Evolutionary conservation across 2,113 vertebrate species (phyloP).

Genomic region (Hypanus sabinus): DNA sequence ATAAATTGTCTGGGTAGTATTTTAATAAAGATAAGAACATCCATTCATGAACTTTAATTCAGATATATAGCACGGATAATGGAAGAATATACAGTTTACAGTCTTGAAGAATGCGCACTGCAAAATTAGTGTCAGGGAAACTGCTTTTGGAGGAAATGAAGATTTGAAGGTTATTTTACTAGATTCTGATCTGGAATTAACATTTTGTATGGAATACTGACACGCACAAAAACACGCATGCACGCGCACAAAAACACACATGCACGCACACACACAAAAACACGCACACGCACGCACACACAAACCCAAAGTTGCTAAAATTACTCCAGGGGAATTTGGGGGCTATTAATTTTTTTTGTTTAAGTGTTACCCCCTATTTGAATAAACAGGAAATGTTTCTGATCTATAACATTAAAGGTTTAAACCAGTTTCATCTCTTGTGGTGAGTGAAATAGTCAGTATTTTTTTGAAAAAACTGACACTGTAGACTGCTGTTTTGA

Average conservation of each 20-base stretch:
- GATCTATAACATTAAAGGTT: slow-evolving; percentile 16
- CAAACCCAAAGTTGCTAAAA: background rate
- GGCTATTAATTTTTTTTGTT: background rate
- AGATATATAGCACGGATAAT: background rate
- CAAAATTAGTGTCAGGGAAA: background rate
- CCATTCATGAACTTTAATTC: background rate
- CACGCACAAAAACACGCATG: too few species aligned
- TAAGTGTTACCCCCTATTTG: slow-evolving; percentile 12
- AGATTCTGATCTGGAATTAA: background rate
- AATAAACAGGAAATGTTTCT: slow-evolving; percentile 31
- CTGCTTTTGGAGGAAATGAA: background rate
- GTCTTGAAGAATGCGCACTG: background rate
- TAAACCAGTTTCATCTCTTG: slow-evolving; percentile 23
- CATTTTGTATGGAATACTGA: background rate
- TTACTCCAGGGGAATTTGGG: background rate
- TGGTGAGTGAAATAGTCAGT: slow-evolving; percentile 16
- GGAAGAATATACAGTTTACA: background rate
- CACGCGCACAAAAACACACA: too few species aligned
- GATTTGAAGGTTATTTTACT: background rate
- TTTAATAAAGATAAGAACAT: background rate
- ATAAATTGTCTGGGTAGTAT: background rate
- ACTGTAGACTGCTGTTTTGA: background rate
- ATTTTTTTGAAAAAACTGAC: background rate
- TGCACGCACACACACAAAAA: too few species aligned
- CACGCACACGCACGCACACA: too few species aligned